Conservation (phyloP, 2,888 invertebrate species). For the Acanthacorydalis orientalis region DNA sequence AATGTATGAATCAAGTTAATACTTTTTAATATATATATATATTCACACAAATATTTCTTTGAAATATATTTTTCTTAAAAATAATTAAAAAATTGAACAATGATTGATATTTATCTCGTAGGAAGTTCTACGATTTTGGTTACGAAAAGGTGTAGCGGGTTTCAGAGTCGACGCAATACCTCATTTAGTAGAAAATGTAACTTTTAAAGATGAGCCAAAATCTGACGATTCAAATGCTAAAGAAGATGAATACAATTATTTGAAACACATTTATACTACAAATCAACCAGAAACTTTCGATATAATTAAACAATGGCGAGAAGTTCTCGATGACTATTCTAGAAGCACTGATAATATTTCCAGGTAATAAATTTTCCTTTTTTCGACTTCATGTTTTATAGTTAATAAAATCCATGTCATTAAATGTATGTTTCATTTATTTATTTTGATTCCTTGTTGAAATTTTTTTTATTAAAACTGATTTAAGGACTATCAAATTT, state of each 20-base stretch:
- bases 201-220: constrained; percentile 25
- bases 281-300: constrained; percentile 38
- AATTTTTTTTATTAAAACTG: too few relatives aligned
- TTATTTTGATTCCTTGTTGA: too few relatives aligned
- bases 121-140: constrained; percentile 59
- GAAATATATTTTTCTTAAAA: neutral
- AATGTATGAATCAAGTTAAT: neutral
- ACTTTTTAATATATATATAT: neutral
- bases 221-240: constrained; percentile 12
- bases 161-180: constrained; percentile 71
- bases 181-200: constrained; percentile 25
- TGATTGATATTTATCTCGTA: constrained; percentile 18
- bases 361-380: constrained; percentile 13
- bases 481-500: too few relatives aligned
- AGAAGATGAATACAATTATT: neutral
- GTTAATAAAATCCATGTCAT: too few relatives aligned
- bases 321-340: constrained; percentile 38
- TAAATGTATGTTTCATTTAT: too few relatives aligned
- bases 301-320: constrained; percentile 47
- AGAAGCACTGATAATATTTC: constrained; percentile 21
- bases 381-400: too few relatives aligned
- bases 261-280: constrained; percentile 30
- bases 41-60: neutral
- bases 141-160: constrained; percentile 70
- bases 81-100: too few relatives aligned